These are phyloP conservation scores for Phania funesta DNA, from an alignment of 2,888 invertebrate genomes.

Conservation along the genomic window DNA sequence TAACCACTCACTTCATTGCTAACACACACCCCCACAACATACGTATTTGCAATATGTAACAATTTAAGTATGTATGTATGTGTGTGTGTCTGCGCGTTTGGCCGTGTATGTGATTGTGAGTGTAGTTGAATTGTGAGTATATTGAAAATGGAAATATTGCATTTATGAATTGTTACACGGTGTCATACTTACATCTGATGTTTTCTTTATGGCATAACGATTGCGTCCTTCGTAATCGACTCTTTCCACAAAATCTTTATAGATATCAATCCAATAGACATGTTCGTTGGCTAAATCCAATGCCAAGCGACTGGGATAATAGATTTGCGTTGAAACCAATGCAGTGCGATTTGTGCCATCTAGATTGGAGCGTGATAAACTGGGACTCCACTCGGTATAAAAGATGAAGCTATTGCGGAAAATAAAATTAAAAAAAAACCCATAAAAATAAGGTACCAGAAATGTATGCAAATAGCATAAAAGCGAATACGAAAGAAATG, in stretches of 20 bases:
- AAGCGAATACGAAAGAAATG: conserved; percentile 30
- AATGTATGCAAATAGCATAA: conserved; percentile 30
- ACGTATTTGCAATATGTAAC: not conserved
- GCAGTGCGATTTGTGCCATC: conserved; percentile 84
- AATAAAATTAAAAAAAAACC: not conserved
- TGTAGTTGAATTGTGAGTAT: not conserved
- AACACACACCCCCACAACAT: not conserved
- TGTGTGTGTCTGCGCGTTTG: not conserved
- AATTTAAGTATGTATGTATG: not conserved
- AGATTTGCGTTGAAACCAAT: conserved; percentile 86
- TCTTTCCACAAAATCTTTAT: conserved; percentile 89
- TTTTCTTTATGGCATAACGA: conserved; percentile 81
- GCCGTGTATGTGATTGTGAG: not conserved
- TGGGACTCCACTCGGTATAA: conserved; percentile 87
- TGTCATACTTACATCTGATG: conserved; percentile 73
- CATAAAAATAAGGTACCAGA: conserved; percentile 20
- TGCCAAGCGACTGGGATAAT: conserved; percentile 88
- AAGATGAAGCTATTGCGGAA: conserved; percentile 84
- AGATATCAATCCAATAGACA: conserved; percentile 91
- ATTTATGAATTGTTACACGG: conserved; percentile 44
- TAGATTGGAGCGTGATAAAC: conserved; percentile 84
- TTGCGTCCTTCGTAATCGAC: conserved; percentile 88
- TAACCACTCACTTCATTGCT: too few species aligned
- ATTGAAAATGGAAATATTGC: not conserved
- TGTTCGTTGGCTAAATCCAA: conserved; percentile 86